Evolutionary conservation across 2,113 vertebrate genomes (phyloP).

Genomic region (Phyllostomus hastatus): DNA sequence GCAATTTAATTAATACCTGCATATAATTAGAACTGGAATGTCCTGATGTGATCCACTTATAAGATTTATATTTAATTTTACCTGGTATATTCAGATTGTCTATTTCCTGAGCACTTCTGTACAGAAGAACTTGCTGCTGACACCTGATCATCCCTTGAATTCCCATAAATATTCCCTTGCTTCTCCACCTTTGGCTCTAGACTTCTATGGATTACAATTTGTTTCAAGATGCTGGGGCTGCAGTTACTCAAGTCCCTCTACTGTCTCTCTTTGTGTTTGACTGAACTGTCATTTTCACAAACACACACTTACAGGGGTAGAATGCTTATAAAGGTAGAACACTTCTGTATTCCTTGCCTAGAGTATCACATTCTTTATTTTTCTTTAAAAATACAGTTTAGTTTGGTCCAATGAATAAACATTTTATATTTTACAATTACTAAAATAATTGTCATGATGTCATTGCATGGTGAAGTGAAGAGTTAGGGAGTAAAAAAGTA

Average conservation of each 20-base stretch:
- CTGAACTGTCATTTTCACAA: background rate
- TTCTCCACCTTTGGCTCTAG: background rate
- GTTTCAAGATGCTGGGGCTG: background rate
- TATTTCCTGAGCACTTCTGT: background rate
- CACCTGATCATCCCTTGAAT: background rate
- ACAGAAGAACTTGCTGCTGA: background rate
- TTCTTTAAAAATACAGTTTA: background rate
- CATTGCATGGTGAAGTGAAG: background rate
- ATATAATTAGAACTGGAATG: background rate
- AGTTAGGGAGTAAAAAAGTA: background rate
- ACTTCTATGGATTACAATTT: background rate
- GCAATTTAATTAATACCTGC: background rate
- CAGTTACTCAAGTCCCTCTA: background rate
- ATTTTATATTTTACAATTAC: background rate
- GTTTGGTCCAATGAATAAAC: background rate
- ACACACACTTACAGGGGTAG: background rate
- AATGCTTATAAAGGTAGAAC: background rate
- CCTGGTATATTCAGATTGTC: background rate
- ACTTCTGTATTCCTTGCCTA: background rate
- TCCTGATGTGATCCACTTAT: background rate
- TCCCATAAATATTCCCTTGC: background rate
- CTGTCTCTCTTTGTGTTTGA: background rate
- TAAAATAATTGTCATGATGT: background rate
- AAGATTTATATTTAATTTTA: background rate
- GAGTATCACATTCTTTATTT: background rate